Evolutionary conservation across 2,113 vertebrate species (phyloP).

Genomic region (Lepus europaeus): DNA sequence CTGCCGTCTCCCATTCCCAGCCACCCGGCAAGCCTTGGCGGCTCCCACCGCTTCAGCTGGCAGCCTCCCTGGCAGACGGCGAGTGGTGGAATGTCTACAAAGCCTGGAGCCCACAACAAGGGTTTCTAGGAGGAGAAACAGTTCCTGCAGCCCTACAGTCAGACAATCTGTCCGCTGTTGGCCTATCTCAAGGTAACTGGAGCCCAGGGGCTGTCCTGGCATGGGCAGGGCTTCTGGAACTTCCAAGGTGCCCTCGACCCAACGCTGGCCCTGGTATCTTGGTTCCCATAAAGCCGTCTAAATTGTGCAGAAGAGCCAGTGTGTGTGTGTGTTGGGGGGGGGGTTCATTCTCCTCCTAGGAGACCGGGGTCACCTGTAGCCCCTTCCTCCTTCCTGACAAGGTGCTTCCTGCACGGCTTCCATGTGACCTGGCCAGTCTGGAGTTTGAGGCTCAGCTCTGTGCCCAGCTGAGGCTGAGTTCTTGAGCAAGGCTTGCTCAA

Average conservation of each 20-base stretch:
- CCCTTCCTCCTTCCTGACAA: not conserved
- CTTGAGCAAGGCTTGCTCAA: not conserved
- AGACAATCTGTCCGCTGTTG: not conserved
- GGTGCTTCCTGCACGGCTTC: not conserved
- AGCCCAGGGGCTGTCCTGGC: not conserved
- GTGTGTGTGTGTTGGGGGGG: not conserved
- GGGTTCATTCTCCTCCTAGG: not conserved
- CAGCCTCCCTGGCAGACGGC: not conserved
- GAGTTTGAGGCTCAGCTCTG: not conserved
- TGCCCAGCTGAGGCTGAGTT: not conserved
- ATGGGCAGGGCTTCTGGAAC: not conserved
- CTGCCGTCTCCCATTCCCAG: not conserved
- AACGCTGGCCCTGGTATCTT: not conserved
- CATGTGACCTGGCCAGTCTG: not conserved
- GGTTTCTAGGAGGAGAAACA: not conserved
- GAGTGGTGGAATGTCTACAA: not conserved
- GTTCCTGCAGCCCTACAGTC: not conserved
- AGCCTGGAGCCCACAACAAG: not conserved
- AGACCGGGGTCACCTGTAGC: not conserved
- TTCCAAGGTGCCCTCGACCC: fast-evolving
- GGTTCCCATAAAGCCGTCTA: not conserved
- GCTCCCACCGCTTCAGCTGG: not conserved
- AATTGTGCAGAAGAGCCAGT: not conserved
- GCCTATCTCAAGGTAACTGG: not conserved
- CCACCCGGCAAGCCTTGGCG: not conserved